These are phyloP conservation scores for Indri indri DNA, from an alignment of 2,113 vertebrate genomes.

Conservation along the genomic window DNA sequence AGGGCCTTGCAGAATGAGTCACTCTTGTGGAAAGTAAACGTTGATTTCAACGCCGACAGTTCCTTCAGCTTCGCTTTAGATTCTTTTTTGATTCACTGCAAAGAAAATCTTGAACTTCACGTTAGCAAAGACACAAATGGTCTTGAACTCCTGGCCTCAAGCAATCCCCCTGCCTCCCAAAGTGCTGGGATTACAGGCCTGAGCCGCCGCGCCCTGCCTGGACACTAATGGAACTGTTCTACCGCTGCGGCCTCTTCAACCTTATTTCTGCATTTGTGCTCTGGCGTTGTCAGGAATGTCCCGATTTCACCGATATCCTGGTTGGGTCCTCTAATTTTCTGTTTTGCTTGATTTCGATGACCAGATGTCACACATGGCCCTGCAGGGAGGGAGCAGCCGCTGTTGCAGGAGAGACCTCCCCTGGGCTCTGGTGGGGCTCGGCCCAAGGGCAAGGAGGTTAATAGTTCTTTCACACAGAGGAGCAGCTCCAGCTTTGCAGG, in stretches of 20 bases:
- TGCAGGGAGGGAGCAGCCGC: neutral
- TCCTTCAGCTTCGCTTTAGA: neutral
- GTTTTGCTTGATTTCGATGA: slow-evolving; percentile 38
- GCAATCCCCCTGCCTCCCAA: too few species aligned
- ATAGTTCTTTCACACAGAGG: neutral
- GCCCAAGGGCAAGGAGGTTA: neutral
- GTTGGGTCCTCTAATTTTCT: neutral
- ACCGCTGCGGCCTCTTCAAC: neutral
- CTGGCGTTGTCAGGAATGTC: neutral
- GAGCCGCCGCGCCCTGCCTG: too few species aligned
- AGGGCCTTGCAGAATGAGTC: neutral
- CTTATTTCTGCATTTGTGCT: neutral
- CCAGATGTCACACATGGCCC: neutral
- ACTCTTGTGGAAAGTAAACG: neutral
- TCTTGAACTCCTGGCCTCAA: too few species aligned
- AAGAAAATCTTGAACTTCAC: neutral
- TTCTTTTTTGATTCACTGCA: neutral
- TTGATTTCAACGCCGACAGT: neutral
- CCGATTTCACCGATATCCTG: neutral
- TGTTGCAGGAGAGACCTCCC: neutral
- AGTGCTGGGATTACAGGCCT: too few species aligned
- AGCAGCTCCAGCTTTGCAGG: neutral
- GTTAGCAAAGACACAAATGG: neutral
- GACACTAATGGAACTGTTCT: neutral
- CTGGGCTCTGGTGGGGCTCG: neutral